Evolutionary conservation across 2,888 invertebrate species (phyloP).

Genomic region (Melanotus villosus): DNA sequence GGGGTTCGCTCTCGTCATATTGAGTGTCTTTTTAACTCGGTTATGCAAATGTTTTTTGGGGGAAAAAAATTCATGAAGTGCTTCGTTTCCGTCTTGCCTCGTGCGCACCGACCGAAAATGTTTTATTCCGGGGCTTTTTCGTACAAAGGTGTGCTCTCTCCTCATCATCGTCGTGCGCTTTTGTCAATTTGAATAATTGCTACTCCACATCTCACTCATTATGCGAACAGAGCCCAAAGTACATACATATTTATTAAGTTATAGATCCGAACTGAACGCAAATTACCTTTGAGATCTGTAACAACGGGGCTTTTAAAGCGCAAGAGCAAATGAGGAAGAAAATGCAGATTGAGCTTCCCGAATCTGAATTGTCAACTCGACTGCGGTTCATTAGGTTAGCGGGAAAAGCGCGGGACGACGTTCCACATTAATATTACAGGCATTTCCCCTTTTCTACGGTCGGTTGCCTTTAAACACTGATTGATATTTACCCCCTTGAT

Average conservation of each 20-base stretch:
- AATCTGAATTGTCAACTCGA: conserved; percentile 30
- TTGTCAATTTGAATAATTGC: conserved; percentile 38
- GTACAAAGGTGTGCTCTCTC: conserved; percentile 32
- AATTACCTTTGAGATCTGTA: conserved; percentile 32
- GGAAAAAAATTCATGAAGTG: conserved; percentile 24
- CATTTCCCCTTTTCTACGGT: not conserved
- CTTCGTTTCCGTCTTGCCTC: conserved; percentile 32
- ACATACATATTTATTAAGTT: conserved; percentile 36
- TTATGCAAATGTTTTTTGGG: conserved; percentile 30
- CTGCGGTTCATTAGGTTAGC: conserved; percentile 23
- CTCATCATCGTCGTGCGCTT: conserved; percentile 29
- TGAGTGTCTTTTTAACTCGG: conserved; percentile 27
- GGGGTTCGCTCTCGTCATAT: conserved; percentile 13
- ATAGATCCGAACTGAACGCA: conserved; percentile 22
- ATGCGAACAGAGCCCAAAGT: conserved; percentile 22
- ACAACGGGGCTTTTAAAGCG: conserved; percentile 25
- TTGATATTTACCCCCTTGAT: conserved; percentile 8
- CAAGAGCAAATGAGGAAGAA: conserved; percentile 14
- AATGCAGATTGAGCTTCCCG: conserved; percentile 28
- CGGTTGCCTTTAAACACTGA: conserved; percentile 6
- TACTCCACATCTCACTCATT: conserved; percentile 35
- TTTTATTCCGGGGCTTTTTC: conserved; percentile 31
- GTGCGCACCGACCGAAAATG: conserved; percentile 29
- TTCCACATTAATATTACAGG: not conserved
- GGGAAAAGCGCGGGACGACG: conserved; percentile 7